Percentiles rank a stretch among this genome's conserved stretches.
Conservation (phyloP, 2,888 invertebrate species). For the Amphimallon solstitiale region DNA sequence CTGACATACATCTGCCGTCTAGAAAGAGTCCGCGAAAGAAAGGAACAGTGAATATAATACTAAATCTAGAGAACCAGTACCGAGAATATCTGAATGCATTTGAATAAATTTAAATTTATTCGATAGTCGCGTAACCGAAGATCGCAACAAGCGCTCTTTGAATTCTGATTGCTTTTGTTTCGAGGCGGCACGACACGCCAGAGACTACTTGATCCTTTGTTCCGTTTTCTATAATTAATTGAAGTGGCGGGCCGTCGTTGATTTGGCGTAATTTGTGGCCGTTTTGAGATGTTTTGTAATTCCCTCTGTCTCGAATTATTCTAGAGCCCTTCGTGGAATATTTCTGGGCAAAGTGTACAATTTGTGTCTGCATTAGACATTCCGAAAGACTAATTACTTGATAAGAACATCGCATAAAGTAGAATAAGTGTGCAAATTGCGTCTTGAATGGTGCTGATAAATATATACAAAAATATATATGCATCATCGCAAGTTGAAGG, state of each 20-base stretch:
- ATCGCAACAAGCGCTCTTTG: slow-evolving; percentile 13
- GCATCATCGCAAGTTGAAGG: too few species aligned
- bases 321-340: background rate
- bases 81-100: slow-evolving; percentile 31
- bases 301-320: background rate
- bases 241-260: background rate
- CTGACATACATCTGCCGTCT: too few species aligned
- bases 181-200: background rate
- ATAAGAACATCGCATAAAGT: too few species aligned
- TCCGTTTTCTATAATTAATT: slow-evolving; percentile 6
- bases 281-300: background rate
- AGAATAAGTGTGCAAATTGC: too few species aligned
- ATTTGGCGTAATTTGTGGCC: slow-evolving; percentile 8
- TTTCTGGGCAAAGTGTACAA: background rate
- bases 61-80: slow-evolving; percentile 9
- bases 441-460: too few species aligned
- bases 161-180: slow-evolving; percentile 21
- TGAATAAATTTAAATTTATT: slow-evolving; percentile 32
- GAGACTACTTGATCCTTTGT: slow-evolving; percentile 17
- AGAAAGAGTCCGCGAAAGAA: background rate
- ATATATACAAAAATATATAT: too few species aligned
- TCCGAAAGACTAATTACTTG: too few species aligned
- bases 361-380: too few species aligned
- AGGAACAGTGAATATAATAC: background rate
- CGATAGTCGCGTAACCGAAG: background rate